Conservation (phyloP, 2,113 vertebrate genomes). For the Gobio gobio region DNA sequence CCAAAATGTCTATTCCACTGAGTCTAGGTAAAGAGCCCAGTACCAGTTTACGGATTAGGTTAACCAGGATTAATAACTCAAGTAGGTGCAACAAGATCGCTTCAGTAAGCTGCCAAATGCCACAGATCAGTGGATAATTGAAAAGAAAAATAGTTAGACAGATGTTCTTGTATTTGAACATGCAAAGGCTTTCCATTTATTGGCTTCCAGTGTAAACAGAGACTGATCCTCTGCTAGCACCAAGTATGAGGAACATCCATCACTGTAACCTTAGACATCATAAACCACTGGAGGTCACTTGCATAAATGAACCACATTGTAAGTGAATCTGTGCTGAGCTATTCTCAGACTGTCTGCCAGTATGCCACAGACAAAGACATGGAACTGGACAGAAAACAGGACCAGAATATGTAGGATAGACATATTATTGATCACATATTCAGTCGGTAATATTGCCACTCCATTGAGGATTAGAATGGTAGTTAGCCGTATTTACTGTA, state of each 20-base stretch:
- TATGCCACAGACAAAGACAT: not conserved
- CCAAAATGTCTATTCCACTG: not conserved
- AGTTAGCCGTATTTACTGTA: not conserved
- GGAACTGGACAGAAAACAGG: not conserved
- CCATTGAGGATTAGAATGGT: not conserved
- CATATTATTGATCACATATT: not conserved
- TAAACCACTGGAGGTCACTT: slow-evolving; percentile 28
- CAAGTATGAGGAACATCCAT: slow-evolving; percentile 34
- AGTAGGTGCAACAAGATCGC: slow-evolving; percentile 50
- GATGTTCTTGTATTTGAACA: slow-evolving; percentile 49
- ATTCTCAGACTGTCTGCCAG: not conserved
- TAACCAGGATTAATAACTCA: slow-evolving; percentile 58
- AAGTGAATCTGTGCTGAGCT: not conserved
- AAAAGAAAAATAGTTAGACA: slow-evolving; percentile 50
- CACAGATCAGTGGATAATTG: slow-evolving; percentile 43
- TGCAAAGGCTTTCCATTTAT: slow-evolving; percentile 43
- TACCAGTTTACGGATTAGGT: not conserved
- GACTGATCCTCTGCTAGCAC: slow-evolving; percentile 2
- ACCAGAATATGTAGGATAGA: not conserved
- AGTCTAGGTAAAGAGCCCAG: slow-evolving; percentile 20
- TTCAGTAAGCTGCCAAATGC: slow-evolving; percentile 48
- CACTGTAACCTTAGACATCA: slow-evolving; percentile 34
- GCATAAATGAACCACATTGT: not conserved
- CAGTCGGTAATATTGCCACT: no score
- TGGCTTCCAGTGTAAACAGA: slow-evolving; percentile 41